A percentile compares a stretch with the other conserved stretches of the same genome.
phyloP scores from a whole-genome alignment of 2,888 invertebrate genomes.

The Ichneumoninae sp. region DNA sequence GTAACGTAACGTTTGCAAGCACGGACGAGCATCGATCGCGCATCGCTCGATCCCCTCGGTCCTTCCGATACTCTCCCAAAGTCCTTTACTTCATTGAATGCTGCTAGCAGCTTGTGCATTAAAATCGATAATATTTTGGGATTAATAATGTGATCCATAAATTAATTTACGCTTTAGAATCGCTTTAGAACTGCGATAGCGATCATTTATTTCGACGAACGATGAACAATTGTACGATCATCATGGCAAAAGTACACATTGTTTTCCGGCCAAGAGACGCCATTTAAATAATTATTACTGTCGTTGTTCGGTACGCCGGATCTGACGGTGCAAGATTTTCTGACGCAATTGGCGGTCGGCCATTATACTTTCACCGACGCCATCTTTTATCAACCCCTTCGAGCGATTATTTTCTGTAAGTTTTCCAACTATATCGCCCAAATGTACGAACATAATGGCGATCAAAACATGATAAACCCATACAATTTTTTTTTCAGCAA shows the following conservation, averaged over 20 bases:
- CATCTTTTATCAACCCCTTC: conserved; percentile 7
- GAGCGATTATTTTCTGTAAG: neutral
- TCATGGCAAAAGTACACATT: neutral
- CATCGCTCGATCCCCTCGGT: neutral
- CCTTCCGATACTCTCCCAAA: neutral
- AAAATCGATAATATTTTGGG: neutral
- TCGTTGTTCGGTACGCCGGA: neutral
- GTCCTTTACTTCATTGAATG: conserved; percentile 6
- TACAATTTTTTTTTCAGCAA: neutral
- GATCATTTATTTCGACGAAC: neutral
- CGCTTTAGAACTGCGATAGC: neutral
- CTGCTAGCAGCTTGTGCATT: neutral
- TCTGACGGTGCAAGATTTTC: neutral
- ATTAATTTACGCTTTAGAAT: neutral
- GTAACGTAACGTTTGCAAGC: conserved; percentile 28
- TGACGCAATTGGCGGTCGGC: conserved; percentile 29
- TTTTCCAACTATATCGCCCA: too few species aligned
- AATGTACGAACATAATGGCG: neutral
- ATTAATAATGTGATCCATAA: neutral
- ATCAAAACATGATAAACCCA: neutral
- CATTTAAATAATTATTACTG: neutral
- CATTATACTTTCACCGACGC: neutral
- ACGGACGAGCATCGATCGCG: conserved; percentile 11
- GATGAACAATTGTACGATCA: neutral
- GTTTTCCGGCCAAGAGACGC: neutral